phyloP scores from a whole-genome alignment of 2,888 invertebrate genomes.

The Dasysyrphus albostriatus region DNA sequence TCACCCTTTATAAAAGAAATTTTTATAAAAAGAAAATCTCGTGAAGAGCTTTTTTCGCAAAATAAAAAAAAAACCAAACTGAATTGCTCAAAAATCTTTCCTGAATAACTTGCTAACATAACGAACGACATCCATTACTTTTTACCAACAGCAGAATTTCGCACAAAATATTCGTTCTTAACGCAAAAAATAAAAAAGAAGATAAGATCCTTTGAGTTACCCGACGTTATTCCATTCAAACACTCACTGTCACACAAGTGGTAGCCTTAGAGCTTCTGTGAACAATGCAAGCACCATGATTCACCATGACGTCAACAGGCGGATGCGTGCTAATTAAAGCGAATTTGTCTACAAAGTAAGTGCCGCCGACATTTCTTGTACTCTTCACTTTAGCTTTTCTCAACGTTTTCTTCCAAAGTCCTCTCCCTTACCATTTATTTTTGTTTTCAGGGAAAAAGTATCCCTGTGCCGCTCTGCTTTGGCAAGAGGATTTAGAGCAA shows the following conservation, averaged over 20 bases:
- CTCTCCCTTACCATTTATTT: background rate
- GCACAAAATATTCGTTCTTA: constrained; percentile 27
- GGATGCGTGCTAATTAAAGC: constrained; percentile 76
- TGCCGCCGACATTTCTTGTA: constrained; percentile 69
- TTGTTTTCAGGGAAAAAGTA: background rate
- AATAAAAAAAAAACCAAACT: constrained; percentile 17
- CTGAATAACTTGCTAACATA: constrained; percentile 19
- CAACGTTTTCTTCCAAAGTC: constrained; percentile 32
- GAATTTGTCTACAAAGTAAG: constrained; percentile 75
- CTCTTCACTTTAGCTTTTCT: constrained; percentile 41
- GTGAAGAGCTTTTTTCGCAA: background rate
- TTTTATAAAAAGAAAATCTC: background rate
- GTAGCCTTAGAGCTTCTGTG: constrained; percentile 47
- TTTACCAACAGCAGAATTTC: constrained; percentile 17
- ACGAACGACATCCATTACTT: constrained; percentile 34
- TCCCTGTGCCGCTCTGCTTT: background rate
- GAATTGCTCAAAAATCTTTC: constrained; percentile 22
- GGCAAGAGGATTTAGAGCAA: constrained; percentile 46
- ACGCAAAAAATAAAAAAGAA: constrained; percentile 9
- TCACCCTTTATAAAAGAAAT: constrained; percentile 11
- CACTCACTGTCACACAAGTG: constrained; percentile 64
- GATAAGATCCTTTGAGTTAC: constrained; percentile 28
- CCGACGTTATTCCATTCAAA: constrained; percentile 59
- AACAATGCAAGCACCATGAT: constrained; percentile 65
- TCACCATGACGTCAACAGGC: constrained; percentile 71